These are phyloP conservation scores for Pseudorasbora parva DNA, from an alignment of 2,113 vertebrate species.

Conservation along the genomic window DNA sequence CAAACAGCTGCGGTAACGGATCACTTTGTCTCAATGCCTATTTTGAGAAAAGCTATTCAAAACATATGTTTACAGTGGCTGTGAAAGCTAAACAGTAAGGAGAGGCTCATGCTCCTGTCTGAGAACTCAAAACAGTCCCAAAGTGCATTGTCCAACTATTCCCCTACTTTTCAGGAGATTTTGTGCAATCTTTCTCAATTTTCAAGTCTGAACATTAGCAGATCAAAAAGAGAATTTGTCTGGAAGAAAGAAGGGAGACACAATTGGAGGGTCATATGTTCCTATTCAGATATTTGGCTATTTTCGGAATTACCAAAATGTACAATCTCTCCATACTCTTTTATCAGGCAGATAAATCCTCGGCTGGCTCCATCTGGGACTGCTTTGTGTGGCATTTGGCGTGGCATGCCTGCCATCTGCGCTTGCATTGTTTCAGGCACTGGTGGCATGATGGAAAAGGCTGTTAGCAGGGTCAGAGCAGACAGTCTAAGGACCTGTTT, in stretches of 20 bases:
- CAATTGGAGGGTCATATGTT: not conserved
- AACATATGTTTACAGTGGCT: conserved; percentile 48
- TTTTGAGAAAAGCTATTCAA: conserved; percentile 53
- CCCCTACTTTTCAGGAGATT: conserved; percentile 28
- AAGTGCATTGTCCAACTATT: conserved; percentile 37
- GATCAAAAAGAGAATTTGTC: conserved; percentile 8
- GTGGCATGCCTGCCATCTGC: conserved; percentile 55
- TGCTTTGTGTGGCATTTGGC: conserved; percentile 58
- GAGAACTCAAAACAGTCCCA: conserved; percentile 34
- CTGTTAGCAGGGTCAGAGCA: conserved; percentile 27
- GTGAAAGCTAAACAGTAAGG: conserved; percentile 12
- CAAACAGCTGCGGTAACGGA: conserved; percentile 8
- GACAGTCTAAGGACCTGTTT: conserved; percentile 25
- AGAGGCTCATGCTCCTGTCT: conserved; percentile 23
- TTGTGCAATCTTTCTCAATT: conserved; percentile 7
- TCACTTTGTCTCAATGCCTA: conserved; percentile 37
- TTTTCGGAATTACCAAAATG: conserved; percentile 12
- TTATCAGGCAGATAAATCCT: conserved; percentile 40
- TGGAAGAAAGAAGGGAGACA: conserved; percentile 11
- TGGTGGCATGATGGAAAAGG: conserved; percentile 38
- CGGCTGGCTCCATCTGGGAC: conserved; percentile 42
- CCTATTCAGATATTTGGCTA: not conserved
- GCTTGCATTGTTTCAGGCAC: conserved; percentile 53
- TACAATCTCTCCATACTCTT: conserved; percentile 16
- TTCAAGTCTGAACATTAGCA: not conserved